These are phyloP conservation scores for Casuarius casuarius DNA, from an alignment of 2,113 vertebrate species.

Conservation along the genomic window DNA sequence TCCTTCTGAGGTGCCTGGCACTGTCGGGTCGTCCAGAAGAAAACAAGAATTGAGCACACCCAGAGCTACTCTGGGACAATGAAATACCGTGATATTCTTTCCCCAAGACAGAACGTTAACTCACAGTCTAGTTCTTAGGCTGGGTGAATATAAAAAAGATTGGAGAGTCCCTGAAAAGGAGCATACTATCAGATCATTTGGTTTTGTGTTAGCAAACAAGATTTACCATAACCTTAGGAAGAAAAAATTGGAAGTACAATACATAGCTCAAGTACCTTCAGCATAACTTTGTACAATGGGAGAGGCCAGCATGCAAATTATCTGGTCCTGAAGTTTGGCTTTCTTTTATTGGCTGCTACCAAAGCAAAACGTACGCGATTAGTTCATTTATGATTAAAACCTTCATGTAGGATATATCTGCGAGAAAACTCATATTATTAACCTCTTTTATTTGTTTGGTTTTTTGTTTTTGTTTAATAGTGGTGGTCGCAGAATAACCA, in stretches of 20 bases:
- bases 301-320: background rate
- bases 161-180: background rate
- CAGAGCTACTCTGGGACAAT: background rate
- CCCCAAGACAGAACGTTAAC: background rate
- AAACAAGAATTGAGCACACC: background rate
- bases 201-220: background rate
- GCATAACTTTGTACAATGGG: background rate
- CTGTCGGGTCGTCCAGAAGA: background rate
- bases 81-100: background rate
- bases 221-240: background rate
- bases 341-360: background rate
- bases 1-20: constrained; percentile 36
- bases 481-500: constrained; percentile 84
- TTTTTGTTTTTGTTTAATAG: constrained; percentile 72
- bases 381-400: background rate
- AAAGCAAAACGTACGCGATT: background rate
- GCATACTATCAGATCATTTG: background rate
- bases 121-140: background rate
- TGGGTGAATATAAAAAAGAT: background rate
- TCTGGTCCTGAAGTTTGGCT: background rate
- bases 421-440: background rate
- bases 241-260: background rate
- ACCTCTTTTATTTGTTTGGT: background rate
- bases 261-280: background rate
- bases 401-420: background rate